Conservation (phyloP, 2,113 vertebrate species). For the Ciconia maguari region DNA sequence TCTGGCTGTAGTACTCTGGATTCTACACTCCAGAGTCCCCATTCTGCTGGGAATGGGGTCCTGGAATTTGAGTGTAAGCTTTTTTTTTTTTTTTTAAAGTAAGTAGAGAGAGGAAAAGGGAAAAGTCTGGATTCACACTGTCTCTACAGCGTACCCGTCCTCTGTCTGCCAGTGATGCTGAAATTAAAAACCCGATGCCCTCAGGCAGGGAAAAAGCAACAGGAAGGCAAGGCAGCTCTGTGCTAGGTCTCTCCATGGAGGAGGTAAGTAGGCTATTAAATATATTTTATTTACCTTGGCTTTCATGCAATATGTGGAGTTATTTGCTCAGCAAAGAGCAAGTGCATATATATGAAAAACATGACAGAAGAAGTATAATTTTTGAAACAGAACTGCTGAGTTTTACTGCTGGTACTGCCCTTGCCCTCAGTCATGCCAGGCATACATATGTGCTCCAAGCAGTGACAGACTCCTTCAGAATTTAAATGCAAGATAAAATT, state of each 20-base stretch:
- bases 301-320: background rate
- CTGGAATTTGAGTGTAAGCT: background rate
- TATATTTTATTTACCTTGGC: background rate
- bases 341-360: background rate
- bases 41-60: background rate
- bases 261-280: constrained; percentile 78
- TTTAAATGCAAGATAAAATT: background rate
- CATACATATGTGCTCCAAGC: background rate
- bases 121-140: background rate
- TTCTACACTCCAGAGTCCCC: background rate
- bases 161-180: constrained; percentile 78
- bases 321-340: background rate
- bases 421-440: background rate
- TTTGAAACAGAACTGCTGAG: background rate
- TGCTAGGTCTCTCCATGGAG: constrained; percentile 85
- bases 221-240: constrained; percentile 75
- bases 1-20: background rate
- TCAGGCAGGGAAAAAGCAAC: constrained; percentile 76
- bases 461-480: background rate
- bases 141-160: constrained; percentile 77
- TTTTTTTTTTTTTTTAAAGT: background rate
- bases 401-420: background rate
- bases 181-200: constrained; percentile 71
- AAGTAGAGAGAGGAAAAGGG: background rate
- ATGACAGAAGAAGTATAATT: background rate